Percentiles rank a stretch among this genome's conserved stretches.
Evolutionary conservation across 1,140 invertebrate species (phyloP).

Genomic region (Potamilus streckersoni): DNA sequence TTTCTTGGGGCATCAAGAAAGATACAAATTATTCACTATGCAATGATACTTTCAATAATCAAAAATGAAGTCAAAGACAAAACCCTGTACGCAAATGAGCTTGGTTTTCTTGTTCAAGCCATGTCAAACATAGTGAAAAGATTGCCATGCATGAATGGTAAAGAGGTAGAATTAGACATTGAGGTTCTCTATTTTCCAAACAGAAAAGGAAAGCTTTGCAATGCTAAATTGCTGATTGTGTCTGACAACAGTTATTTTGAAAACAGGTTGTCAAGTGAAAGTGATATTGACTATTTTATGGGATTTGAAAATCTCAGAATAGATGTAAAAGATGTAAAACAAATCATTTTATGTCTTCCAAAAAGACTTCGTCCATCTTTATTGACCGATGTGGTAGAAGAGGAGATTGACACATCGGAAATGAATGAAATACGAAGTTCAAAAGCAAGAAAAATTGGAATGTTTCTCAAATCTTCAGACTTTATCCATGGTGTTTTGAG

Average conservation of each 20-base stretch:
- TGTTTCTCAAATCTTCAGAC: neutral
- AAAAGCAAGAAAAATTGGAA: conserved; percentile 1
- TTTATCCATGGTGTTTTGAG: neutral
- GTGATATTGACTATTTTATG: conserved; percentile 10
- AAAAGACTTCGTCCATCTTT: conserved; percentile 9
- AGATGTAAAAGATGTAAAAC: neutral
- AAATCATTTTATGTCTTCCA: neutral
- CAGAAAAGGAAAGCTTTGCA: neutral
- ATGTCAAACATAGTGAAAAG: neutral
- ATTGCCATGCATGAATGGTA: neutral
- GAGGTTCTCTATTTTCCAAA: conserved; percentile 6
- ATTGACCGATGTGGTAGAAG: conserved; percentile 4
- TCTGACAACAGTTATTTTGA: conserved; percentile 14
- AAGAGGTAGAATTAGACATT: neutral
- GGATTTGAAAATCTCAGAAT: conserved; percentile 21
- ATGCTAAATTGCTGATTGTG: conserved; percentile 1
- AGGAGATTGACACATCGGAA: neutral
- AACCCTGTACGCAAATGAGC: neutral
- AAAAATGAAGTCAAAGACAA: neutral
- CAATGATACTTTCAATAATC: conserved; percentile 2
- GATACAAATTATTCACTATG: conserved; percentile 1
- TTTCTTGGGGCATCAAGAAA: too few species aligned
- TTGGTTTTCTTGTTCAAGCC: neutral
- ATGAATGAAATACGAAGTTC: neutral
- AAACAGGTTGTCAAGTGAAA: conserved; percentile 1